Base-by-base conservation (phyloP, 2,888 invertebrate species). In the Notodonta dromedarius region DNA sequence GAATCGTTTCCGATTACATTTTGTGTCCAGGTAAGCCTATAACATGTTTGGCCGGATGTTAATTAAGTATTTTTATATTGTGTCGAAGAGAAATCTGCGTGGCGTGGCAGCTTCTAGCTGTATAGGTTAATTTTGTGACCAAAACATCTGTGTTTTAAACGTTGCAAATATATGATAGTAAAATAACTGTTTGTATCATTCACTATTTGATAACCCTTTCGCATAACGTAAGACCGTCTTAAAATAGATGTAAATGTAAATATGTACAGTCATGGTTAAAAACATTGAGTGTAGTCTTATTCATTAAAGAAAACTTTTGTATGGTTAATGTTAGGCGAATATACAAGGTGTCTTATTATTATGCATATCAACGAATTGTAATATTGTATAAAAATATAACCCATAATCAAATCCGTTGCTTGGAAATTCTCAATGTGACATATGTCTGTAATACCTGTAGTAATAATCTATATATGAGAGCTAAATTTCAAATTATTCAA, bases 291-390 rank as follows among this genome's bases (percentile, higher is more conserved):
- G 77, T 77, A 71, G 77, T 78, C 71, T 78, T 75, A 69, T 68
- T 77, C 68, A 73, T 65, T 74, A 76, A 76, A n/a, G 71, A 64
- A 83, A 86, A 86, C 79, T 88, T 89, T 90, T 90, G 77, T 89
- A 90, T 88, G 82, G 81, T 80, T 85, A 87, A 85, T 81, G 76
- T 80, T 87, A 88, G 86, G 87, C 77, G 82, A 89, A 85, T 88
- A 83, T 91, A 90, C 93, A 92, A 91, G 91, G 93, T 93, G 93
- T 93, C 93, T 93, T 93, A 91, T 84, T 87, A 90, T 88, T 90
- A 93, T 93, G 93, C 93, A 93, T 93, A 93, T 93, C 93, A 93
- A 91, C 91, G 90, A 93, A 91, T 85, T 85, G 85, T 90, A 89
- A 86, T 83, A 84, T 79, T 82, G 73, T 77, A 75, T 69, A 70